phyloP scores from a whole-genome alignment of 2,113 vertebrate genomes.

The Choloepus hoffmanni region DNA sequence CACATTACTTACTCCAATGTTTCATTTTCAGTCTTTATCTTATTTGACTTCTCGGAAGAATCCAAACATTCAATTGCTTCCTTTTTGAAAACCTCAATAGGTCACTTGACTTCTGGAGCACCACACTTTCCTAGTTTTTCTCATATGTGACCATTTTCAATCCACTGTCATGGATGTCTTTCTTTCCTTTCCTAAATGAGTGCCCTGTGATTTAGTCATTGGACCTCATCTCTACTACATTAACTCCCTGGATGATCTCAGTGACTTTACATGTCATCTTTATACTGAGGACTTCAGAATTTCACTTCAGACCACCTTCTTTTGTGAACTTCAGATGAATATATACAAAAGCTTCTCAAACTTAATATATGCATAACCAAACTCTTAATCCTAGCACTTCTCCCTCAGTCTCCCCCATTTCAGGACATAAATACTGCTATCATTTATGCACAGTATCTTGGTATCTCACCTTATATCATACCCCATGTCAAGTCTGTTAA shows the following conservation, averaged over 20 bases:
- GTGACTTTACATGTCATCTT: background rate
- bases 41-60: background rate
- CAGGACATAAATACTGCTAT: background rate
- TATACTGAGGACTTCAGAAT: background rate
- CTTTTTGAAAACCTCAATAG: background rate
- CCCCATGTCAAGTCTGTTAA: background rate
- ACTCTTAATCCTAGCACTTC: background rate
- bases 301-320: background rate
- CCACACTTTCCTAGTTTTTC: background rate
- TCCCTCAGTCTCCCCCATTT: background rate
- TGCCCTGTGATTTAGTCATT: background rate
- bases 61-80: background rate
- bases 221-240: background rate
- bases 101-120: background rate
- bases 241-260: background rate
- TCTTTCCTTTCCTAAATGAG: background rate
- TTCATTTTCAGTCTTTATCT: conserved; percentile 15
- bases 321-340: background rate
- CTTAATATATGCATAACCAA: background rate
- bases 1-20: background rate
- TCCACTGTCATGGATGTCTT: background rate
- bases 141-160: background rate
- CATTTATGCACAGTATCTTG: background rate
- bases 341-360: background rate
- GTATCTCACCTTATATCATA: background rate